Evolutionary conservation across 2,888 invertebrate genomes (phyloP), one percentile per base, ranked within the genome.

Genomic region (Molanna angustata): DNA sequence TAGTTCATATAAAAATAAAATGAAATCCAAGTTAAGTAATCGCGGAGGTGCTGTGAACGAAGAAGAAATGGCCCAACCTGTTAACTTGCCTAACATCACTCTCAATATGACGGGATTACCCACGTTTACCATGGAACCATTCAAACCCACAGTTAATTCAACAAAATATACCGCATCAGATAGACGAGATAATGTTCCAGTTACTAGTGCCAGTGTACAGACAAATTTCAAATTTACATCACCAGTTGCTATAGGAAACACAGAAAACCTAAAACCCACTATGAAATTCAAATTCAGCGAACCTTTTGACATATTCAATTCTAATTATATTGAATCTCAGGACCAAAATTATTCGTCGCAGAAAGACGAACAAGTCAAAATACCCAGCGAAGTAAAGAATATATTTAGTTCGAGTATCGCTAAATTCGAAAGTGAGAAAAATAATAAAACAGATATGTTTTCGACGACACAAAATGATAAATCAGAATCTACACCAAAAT

Each of bases 211-310:
- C 14, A 49, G 19, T 18, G 27, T 19, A 4, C 33, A 13, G n/a
- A n/a, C 51, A 17, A 43, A 44, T 17, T 54, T 54, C 37, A 50
- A 54, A 32, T 54, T 54, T 37, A 49, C 49, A 9, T 54, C 54
- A 1, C 54, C 54, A 2, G 31, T 52, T 13, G 13, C 41, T 16
- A 16, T 41, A 7, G 44, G 18, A n/a, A 19, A 20, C 11, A 17
- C 33, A 11, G 43, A 57, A 19, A 18, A 13, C 16, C 14, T 22
- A 21, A 19, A 16, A 13, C 32, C 49, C 21, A 19, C 49, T 11
- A 56, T 31, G 27, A 54, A 49, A 47, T 59, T 59, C 33, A 40
- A 27, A 20, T 59, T 59, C 49, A 54, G 59, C 16, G 59, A 59
- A 14, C 59, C 59, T 4, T 40, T 59, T 9, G 54, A 56, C 27